Percentiles rank a stretch among this genome's conserved stretches.
Conservation (phyloP, 2,888 invertebrate genomes). For the Agrypnus murinus region DNA sequence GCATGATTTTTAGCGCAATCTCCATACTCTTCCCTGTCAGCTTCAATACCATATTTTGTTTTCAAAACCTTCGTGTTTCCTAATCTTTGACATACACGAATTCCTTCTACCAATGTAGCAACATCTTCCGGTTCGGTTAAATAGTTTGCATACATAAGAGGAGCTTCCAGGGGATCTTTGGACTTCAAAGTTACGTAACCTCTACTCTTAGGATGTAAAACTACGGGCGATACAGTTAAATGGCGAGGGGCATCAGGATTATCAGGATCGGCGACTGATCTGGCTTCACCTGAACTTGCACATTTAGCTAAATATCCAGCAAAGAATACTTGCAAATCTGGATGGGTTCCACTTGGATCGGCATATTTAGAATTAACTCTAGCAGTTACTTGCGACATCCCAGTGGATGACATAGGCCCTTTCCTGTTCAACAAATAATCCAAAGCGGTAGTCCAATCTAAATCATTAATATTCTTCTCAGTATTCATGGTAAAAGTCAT, state of each 20-base stretch:
- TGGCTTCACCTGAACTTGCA: constrained; percentile 72
- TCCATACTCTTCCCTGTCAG: constrained; percentile 71
- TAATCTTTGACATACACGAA: constrained; percentile 75
- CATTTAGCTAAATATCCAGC: constrained; percentile 79
- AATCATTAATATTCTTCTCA: constrained; percentile 73
- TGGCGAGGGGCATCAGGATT: constrained; percentile 64
- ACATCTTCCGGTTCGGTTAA: constrained; percentile 80
- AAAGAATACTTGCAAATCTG: constrained; percentile 81
- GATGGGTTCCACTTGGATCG: constrained; percentile 75
- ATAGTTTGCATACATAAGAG: constrained; percentile 87
- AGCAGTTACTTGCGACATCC: constrained; percentile 80
- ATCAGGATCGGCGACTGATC: constrained; percentile 67
- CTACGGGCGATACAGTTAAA: constrained; percentile 75
- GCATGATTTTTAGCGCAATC: constrained; percentile 71
- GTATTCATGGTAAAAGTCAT: constrained; percentile 75
- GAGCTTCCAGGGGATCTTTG: constrained; percentile 80
- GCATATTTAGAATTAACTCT: constrained; percentile 77
- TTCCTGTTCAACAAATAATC: constrained; percentile 77
- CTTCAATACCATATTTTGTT: constrained; percentile 75
- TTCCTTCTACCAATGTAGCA: constrained; percentile 77
- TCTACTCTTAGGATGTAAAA: constrained; percentile 79
- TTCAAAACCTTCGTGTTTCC: constrained; percentile 75
- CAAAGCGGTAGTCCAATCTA: constrained; percentile 77
- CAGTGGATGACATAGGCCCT: constrained; percentile 79
- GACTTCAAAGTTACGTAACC: constrained; percentile 79